These are phyloP conservation scores for Typhlichthys subterraneus DNA, from an alignment of 2,797 vertebrate species.

Conservation along the genomic window DNA sequence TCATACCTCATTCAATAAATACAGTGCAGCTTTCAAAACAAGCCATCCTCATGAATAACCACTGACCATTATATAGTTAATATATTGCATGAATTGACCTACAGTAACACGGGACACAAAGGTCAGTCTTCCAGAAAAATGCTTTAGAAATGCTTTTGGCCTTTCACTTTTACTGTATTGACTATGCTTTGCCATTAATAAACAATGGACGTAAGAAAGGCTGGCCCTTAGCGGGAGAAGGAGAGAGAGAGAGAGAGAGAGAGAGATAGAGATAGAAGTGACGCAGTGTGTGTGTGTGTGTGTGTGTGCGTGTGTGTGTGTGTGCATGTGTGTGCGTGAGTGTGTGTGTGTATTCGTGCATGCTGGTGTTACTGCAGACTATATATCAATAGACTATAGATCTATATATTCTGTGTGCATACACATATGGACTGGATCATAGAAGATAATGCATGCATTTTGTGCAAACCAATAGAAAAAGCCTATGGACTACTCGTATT, in stretches of 20 bases:
- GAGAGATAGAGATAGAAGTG: neutral
- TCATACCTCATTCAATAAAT: too few relatives aligned
- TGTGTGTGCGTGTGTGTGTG: too few relatives aligned
- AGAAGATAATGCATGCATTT: too few relatives aligned
- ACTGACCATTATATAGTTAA: conserved; percentile 33
- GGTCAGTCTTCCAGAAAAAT: conserved; percentile 25
- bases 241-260: conserved; percentile 9
- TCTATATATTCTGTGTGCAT: too few relatives aligned
- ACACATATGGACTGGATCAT: too few relatives aligned
- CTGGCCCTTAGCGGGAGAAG: conserved; percentile 13
- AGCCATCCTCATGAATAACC: neutral
- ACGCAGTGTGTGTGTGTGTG: conserved; percentile 22
- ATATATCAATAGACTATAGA: too few relatives aligned
- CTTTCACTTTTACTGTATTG: conserved; percentile 37
- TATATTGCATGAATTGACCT: conserved; percentile 36
- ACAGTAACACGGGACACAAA: conserved; percentile 24
- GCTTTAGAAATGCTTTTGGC: conserved; percentile 17
- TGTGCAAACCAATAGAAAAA: too few relatives aligned
- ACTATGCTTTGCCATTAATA: conserved; percentile 30
- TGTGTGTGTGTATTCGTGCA: too few relatives aligned
- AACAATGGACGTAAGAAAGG: conserved; percentile 36
- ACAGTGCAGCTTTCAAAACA: conserved; percentile 36
- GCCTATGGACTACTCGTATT: neutral
- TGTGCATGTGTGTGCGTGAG: neutral
- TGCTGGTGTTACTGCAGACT: too few relatives aligned